These are phyloP conservation scores for Dendrocopos noguchii DNA, from an alignment of 2,113 vertebrate genomes.

Conservation along the genomic window DNA sequence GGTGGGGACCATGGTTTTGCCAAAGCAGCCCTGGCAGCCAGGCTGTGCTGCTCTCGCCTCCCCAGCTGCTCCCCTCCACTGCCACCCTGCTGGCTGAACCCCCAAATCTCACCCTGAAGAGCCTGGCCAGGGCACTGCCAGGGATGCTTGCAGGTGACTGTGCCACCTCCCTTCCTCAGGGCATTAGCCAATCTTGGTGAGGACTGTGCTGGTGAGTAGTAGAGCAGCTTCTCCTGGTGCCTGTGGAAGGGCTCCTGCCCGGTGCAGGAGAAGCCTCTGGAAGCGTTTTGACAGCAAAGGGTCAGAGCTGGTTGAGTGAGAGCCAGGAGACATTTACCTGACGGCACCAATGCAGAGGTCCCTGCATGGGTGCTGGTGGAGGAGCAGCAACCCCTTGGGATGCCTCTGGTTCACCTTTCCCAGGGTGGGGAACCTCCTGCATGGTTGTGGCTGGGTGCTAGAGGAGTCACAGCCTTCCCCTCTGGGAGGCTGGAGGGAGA, in stretches of 20 bases:
- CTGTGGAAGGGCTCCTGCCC: not conserved
- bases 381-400: no score
- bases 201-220: not conserved
- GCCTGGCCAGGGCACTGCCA: not conserved
- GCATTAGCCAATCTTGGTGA: not conserved
- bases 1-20: not conserved
- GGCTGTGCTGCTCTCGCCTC: not conserved
- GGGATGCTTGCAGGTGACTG: rapidly evolving
- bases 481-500: not conserved
- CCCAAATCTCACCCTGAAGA: rapidly evolving
- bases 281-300: not conserved
- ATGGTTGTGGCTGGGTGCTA: rapidly evolving
- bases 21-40: no score
- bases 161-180: rapidly evolving
- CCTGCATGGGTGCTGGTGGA: no score
- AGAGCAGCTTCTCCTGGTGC: not conserved
- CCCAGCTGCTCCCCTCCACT: not conserved
- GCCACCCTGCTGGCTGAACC: not conserved
- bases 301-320: not conserved
- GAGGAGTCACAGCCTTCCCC: not conserved
- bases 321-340: rapidly evolving
- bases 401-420: not conserved
- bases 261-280: not conserved
- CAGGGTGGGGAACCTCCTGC: not conserved
- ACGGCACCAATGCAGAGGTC: no score